Evolutionary conservation across 1,140 invertebrate genomes (phyloP).

Genomic region (Bombus waltoni): DNA sequence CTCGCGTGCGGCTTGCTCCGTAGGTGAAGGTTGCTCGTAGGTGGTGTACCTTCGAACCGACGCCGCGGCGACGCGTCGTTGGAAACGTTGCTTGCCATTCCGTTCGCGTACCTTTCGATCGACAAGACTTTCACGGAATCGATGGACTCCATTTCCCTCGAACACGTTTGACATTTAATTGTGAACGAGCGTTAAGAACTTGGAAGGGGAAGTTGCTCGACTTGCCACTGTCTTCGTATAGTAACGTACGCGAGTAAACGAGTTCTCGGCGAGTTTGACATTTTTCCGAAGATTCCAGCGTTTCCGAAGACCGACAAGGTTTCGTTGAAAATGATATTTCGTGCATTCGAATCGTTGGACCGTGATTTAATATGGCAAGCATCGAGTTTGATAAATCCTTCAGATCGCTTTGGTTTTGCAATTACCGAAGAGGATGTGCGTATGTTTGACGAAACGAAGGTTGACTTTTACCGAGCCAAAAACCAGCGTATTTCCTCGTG

Average conservation of each 20-base stretch:
- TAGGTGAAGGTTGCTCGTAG: conserved; percentile 63
- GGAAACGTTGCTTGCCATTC: conserved; percentile 43
- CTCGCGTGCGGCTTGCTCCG: conserved; percentile 62
- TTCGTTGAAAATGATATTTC: neutral
- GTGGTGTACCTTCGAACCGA: conserved; percentile 30
- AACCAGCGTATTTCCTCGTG: neutral
- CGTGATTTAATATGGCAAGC: too few species aligned
- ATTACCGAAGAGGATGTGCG: too few species aligned
- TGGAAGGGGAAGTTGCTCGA: neutral
- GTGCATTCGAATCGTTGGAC: neutral
- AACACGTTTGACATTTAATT: neutral
- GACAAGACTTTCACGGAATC: conserved; percentile 26
- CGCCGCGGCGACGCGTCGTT: conserved; percentile 1
- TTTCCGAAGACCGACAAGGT: neutral
- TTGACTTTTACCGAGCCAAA: neutral
- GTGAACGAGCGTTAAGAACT: neutral
- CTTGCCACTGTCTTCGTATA: neutral
- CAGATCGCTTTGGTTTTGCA: too few species aligned
- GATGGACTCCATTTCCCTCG: neutral
- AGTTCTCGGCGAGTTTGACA: neutral
- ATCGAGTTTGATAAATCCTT: too few species aligned
- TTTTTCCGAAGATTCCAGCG: neutral
- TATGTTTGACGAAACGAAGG: too few species aligned
- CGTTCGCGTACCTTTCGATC: conserved; percentile 36
- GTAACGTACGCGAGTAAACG: neutral